A percentile compares a stretch with the other conserved stretches of the same genome.
These are phyloP conservation scores for Erithacus rubecula DNA, from an alignment of 2,797 vertebrate genomes.

Conservation along the genomic window DNA sequence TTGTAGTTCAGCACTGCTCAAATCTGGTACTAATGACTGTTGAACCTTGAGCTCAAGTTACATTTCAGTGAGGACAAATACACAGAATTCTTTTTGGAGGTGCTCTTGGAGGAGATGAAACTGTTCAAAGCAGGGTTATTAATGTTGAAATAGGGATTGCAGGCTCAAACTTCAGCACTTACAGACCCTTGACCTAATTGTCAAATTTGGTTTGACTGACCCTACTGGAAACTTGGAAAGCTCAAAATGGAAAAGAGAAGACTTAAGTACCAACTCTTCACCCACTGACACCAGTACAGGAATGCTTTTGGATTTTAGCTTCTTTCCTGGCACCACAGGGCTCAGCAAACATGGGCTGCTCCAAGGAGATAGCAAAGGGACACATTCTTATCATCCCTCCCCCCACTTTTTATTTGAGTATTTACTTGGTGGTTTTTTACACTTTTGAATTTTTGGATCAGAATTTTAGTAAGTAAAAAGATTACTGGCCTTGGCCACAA, in stretches of 20 bases:
- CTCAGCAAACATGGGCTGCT: background rate
- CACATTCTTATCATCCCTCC: background rate
- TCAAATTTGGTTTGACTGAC: background rate
- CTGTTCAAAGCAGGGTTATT: background rate
- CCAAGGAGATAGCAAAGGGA: background rate
- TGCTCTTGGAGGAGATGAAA: background rate
- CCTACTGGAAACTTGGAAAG: background rate
- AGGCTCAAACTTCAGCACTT: background rate
- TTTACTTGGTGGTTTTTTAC: background rate
- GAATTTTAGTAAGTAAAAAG: background rate
- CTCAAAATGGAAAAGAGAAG: background rate
- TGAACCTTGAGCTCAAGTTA: slow-evolving; percentile 9
- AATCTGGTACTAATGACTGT: background rate
- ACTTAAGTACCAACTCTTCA: background rate
- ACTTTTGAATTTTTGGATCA: background rate
- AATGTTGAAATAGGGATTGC: background rate
- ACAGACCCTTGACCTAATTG: background rate
- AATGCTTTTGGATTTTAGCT: background rate
- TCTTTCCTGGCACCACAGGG: background rate
- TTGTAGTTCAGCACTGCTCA: background rate
- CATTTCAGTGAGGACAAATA: background rate
- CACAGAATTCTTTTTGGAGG: background rate
- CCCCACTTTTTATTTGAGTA: background rate
- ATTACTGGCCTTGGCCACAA: background rate
- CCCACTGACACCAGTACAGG: background rate